These are phyloP conservation scores for Mycteria americana DNA, from an alignment of 2,797 vertebrate species.

Conservation along the genomic window DNA sequence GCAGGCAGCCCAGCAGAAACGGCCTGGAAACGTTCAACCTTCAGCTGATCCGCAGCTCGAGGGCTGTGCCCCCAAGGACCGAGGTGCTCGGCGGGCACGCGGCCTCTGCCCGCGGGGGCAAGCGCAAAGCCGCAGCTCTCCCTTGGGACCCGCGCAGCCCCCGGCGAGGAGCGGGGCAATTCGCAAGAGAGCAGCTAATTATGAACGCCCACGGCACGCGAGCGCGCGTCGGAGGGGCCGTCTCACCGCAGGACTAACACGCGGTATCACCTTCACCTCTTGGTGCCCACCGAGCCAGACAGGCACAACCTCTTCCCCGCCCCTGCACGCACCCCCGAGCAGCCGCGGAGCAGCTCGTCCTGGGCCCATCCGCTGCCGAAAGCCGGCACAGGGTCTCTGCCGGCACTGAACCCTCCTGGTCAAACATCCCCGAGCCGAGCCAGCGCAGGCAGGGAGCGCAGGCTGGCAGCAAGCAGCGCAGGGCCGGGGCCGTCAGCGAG, in stretches of 20 bases:
- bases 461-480: neutral
- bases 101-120: neutral
- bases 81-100: rapidly evolving
- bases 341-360: neutral
- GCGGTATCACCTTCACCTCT: neutral
- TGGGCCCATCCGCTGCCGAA: rapidly evolving
- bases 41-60: neutral
- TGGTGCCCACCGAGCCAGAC: neutral
- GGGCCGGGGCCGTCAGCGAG: neutral
- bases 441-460: neutral
- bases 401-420: neutral
- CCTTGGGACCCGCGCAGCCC: neutral
- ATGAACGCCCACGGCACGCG: rapidly evolving
- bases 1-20: neutral
- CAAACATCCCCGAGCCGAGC: rapidly evolving
- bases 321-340: neutral
- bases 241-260: neutral
- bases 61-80: neutral
- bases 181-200: neutral
- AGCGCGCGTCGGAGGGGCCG: rapidly evolving
- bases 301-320: neutral
- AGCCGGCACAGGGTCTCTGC: neutral
- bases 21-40: neutral
- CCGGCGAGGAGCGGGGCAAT: neutral
- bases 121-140: neutral